Evolutionary conservation across 2,113 vertebrate species (phyloP).

Genomic region (Aleadryas rufinucha): DNA sequence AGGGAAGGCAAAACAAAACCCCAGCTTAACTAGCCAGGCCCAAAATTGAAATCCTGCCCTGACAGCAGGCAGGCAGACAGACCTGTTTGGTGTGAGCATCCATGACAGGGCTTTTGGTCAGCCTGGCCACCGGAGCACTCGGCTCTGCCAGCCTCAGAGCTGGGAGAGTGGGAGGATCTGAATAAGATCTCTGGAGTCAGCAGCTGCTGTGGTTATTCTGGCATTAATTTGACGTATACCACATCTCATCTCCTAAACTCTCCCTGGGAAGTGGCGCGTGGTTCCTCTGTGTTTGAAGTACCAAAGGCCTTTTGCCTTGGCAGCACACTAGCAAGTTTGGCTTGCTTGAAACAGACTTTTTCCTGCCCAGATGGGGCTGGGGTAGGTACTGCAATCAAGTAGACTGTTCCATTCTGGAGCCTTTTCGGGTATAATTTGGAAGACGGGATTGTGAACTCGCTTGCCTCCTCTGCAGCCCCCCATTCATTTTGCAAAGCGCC

Average conservation of each 20-base stretch:
- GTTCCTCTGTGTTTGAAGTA: constrained; percentile 13
- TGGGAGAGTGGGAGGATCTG: neutral
- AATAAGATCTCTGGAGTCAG: neutral
- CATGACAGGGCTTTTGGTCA: neutral
- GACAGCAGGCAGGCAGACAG: neutral
- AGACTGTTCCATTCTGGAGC: neutral
- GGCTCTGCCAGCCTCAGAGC: neutral
- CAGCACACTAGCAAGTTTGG: neutral
- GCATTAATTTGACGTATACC: neutral
- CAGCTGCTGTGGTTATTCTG: constrained; percentile 3
- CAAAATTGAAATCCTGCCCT: neutral
- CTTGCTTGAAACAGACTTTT: constrained; percentile 3
- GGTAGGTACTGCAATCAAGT: neutral
- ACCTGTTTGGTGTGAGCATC: neutral
- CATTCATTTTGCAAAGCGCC: neutral
- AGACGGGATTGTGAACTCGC: neutral
- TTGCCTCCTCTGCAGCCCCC: neutral
- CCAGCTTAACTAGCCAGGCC: neutral
- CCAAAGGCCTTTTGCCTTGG: neutral
- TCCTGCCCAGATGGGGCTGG: neutral
- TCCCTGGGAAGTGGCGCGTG: constrained; percentile 37
- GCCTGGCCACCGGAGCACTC: neutral
- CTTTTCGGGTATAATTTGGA: neutral
- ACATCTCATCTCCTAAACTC: constrained; percentile 24
- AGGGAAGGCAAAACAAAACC: neutral